Conservation (phyloP, 2,797 vertebrate genomes). For the Hoplostethus mediterraneus region DNA sequence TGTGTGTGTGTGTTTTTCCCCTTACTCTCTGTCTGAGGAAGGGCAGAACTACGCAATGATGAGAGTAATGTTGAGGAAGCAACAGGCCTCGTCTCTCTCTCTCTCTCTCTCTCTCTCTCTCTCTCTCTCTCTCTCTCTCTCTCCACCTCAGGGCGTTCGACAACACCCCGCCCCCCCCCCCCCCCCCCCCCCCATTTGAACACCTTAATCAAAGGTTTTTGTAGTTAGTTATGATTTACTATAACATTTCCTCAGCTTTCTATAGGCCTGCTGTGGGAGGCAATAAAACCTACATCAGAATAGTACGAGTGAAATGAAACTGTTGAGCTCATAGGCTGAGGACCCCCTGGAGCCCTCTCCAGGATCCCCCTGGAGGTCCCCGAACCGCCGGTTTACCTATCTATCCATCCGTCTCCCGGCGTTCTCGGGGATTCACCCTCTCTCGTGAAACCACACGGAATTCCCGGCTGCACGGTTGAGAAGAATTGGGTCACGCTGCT, state of each 20-base stretch:
- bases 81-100: constrained; percentile 3
- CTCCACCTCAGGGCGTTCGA: background rate
- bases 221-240: too few relatives aligned
- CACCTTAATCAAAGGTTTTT: too few relatives aligned
- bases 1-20: background rate
- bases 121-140: background rate
- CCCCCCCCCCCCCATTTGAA: too few relatives aligned
- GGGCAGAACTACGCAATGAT: constrained; percentile 22
- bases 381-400: background rate
- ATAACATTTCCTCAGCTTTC: too few relatives aligned
- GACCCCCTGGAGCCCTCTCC: too few relatives aligned
- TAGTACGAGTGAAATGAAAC: too few relatives aligned
- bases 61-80: constrained; percentile 22
- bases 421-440: background rate
- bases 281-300: too few relatives aligned
- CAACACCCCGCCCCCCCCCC: too few relatives aligned
- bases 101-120: background rate
- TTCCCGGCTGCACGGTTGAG: background rate
- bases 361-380: too few relatives aligned
- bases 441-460: background rate
- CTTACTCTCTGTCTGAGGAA: constrained; percentile 28
- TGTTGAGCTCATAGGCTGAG: too few relatives aligned
- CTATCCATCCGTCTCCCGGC: background rate
- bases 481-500: constrained; percentile 37
- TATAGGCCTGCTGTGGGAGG: too few relatives aligned